A percentile compares a stretch with the other conserved stretches of the same genome.
These are phyloP conservation scores for Steinernema scapterisci DNA, from an alignment of 2,888 invertebrate genomes.

Conservation along the genomic window DNA sequence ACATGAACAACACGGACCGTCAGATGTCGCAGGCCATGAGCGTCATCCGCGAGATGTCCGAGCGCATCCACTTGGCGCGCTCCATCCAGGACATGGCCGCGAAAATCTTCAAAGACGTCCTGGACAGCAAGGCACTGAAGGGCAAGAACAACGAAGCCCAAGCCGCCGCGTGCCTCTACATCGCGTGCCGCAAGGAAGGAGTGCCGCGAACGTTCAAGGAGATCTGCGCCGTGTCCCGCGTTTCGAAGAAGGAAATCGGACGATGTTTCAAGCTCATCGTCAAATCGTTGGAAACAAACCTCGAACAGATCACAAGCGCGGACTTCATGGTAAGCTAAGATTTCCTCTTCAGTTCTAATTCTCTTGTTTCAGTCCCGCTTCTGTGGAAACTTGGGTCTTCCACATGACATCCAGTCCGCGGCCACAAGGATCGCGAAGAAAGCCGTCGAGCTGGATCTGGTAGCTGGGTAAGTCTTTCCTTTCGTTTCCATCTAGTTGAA, in stretches of 20 bases:
- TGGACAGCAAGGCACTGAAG: constrained; percentile 64
- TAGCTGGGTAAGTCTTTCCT: constrained; percentile 77
- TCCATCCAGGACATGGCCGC: constrained; percentile 96
- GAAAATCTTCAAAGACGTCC: constrained; percentile 86
- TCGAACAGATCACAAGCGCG: constrained; percentile 94
- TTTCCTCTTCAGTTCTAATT: neutral
- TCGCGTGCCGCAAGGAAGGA: constrained; percentile 96
- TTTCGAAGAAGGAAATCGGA: constrained; percentile 98
- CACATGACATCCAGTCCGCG: constrained; percentile 74
- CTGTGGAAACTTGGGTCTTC: constrained; percentile 84
- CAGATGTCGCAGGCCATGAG: constrained; percentile 89
- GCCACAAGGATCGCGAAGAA: constrained; percentile 95
- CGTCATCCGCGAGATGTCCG: constrained; percentile 97
- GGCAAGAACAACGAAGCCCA: constrained; percentile 94
- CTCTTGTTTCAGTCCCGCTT: constrained; percentile 74
- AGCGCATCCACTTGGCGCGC: constrained; percentile 92
- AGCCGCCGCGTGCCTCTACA: constrained; percentile 96
- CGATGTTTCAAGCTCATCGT: constrained; percentile 95
- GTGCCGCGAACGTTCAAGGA: constrained; percentile 97
- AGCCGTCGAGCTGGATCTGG: constrained; percentile 94
- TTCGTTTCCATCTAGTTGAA: constrained; percentile 3
- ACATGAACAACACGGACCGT: constrained; percentile 87
- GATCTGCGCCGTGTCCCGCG: constrained; percentile 92
- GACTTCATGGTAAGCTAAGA: constrained; percentile 87
- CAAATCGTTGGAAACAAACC: constrained; percentile 92